These are phyloP conservation scores for Eudyptes chrysolophus DNA, from an alignment of 2,113 vertebrate genomes.

Conservation along the genomic window DNA sequence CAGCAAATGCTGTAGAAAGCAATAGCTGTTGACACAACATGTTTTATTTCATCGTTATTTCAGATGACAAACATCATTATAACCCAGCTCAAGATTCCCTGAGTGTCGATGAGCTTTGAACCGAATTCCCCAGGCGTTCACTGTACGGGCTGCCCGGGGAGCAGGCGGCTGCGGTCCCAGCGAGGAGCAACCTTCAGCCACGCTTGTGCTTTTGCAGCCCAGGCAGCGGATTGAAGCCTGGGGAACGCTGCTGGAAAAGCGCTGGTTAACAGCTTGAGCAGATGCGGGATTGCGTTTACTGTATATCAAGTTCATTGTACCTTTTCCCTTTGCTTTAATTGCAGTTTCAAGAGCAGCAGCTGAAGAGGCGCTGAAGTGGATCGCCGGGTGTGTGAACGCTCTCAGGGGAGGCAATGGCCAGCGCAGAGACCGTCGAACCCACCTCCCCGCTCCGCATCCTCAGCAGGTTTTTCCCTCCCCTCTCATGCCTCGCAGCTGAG, in stretches of 20 bases:
- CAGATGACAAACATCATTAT: background rate
- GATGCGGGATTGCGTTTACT: no score
- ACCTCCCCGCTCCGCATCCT: fast-evolving
- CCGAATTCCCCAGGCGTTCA: fast-evolving
- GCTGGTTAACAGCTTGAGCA: background rate
- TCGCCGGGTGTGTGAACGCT: fast-evolving
- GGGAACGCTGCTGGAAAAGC: background rate
- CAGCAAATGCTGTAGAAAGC: fast-evolving
- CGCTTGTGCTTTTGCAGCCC: background rate
- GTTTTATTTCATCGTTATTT: background rate
- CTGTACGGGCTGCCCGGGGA: background rate
- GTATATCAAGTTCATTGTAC: background rate
- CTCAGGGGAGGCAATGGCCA: background rate
- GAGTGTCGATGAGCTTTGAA: fast-evolving
- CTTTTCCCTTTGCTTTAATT: background rate
- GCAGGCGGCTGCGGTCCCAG: background rate
- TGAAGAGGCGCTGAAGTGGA: background rate
- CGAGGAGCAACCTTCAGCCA: background rate
- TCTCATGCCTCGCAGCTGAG: background rate
- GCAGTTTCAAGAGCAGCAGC: background rate
- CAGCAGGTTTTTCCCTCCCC: background rate
- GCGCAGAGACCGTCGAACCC: background rate
- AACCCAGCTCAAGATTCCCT: background rate
- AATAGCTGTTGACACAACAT: background rate
- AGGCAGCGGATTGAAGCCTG: background rate